These are phyloP conservation scores for Montifringilla adamsi DNA, from an alignment of 2,113 vertebrate species.

Conservation along the genomic window DNA sequence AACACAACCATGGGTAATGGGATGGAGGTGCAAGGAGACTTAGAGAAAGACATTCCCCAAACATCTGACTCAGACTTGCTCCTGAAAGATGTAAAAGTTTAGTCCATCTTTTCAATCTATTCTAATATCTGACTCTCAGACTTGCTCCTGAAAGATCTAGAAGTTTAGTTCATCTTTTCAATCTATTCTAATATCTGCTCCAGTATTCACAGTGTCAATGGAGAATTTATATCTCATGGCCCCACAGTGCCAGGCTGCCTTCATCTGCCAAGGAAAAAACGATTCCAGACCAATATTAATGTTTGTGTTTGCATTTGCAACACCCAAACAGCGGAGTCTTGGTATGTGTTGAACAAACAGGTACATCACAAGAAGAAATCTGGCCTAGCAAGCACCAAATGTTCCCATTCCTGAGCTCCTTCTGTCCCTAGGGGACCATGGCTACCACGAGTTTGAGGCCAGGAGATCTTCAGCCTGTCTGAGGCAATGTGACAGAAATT, in stretches of 20 bases:
- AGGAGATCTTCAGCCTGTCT: background rate
- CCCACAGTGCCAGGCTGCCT: background rate
- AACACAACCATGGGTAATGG: rapidly evolving
- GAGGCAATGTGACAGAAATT: background rate
- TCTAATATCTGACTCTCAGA: too few species aligned
- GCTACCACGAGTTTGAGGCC: background rate
- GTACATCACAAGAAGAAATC: background rate
- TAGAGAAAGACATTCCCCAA: background rate
- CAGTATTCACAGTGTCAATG: background rate
- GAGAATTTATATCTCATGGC: background rate
- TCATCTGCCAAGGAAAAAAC: background rate
- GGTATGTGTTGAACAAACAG: background rate
- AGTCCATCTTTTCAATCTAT: background rate
- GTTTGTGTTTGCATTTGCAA: background rate
- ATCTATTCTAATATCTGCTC: background rate
- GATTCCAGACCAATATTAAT: background rate
- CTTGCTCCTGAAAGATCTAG: too few species aligned
- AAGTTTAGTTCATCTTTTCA: too few species aligned
- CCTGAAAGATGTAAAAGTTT: background rate
- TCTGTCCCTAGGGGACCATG: background rate
- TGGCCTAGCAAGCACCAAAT: background rate
- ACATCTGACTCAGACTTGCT: background rate
- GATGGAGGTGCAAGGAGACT: background rate
- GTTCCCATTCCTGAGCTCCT: background rate
- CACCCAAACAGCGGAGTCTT: background rate